Conservation (phyloP, 2,888 invertebrate species). For the Spodoptera exigua region DNA sequence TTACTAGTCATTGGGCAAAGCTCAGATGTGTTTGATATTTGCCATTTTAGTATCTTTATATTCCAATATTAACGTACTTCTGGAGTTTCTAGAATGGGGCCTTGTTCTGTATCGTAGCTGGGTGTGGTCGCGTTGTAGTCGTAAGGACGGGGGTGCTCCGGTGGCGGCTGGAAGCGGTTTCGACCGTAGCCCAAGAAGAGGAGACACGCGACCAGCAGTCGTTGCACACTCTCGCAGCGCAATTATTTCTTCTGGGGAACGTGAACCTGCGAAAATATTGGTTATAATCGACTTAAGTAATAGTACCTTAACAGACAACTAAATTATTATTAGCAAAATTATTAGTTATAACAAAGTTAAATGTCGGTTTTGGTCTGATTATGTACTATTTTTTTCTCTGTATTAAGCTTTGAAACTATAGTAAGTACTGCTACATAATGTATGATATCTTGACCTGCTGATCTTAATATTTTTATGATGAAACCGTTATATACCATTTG, state of each 20-base stretch:
- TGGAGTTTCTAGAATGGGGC: slow-evolving; percentile 88
- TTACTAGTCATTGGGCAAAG: no score
- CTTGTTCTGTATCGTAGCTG: slow-evolving; percentile 85
- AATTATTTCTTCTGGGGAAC: slow-evolving; percentile 92
- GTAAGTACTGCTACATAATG: slow-evolving; percentile 63
- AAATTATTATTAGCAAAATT: no score
- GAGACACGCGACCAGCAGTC: slow-evolving; percentile 91
- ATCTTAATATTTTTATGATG: no score
- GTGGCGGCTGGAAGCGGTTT: slow-evolving; percentile 92
- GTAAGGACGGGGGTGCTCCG: slow-evolving; percentile 91
- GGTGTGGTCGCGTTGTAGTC: slow-evolving; percentile 89
- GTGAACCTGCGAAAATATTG: slow-evolving; percentile 67
- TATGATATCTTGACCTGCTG: no score
- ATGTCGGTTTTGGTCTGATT: no score
- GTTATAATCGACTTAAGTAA: neutral
- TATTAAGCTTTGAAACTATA: neutral
- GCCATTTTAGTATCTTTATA: no score
- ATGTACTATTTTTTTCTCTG: no score
- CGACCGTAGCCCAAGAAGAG: slow-evolving; percentile 89
- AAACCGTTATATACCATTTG: no score
- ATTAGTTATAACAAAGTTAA: no score
- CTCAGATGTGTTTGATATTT: no score
- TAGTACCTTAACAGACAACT: no score
- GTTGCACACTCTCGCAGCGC: slow-evolving; percentile 96
- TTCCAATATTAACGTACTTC: slow-evolving; percentile 76